phyloP scores from a whole-genome alignment of 2,113 vertebrate species.

The Sterrhoptilus dennistouni region DNA sequence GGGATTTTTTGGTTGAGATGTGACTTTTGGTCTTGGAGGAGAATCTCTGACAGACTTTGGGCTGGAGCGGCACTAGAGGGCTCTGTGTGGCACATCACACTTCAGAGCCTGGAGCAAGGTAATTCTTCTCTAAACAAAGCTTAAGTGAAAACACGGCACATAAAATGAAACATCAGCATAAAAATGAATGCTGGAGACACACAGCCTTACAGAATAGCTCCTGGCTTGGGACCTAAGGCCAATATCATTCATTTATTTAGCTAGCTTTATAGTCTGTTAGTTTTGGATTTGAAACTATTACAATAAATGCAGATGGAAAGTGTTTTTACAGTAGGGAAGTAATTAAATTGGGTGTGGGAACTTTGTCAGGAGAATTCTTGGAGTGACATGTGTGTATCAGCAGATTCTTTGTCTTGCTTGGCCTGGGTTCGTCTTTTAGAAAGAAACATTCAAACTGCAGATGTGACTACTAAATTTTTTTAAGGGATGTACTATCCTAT shows the following conservation, averaged over 20 bases:
- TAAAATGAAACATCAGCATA: slow-evolving; percentile 73
- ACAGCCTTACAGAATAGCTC: slow-evolving; percentile 61
- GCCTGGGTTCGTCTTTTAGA: slow-evolving; percentile 63
- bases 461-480: slow-evolving; percentile 43
- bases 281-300: slow-evolving; percentile 78
- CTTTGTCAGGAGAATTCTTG: slow-evolving; percentile 78
- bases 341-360: slow-evolving; percentile 80
- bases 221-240: slow-evolving; percentile 65
- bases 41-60: not conserved
- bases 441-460: slow-evolving; percentile 62
- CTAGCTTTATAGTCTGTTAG: slow-evolving; percentile 75
- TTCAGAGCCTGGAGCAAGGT: slow-evolving; percentile 33
- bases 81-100: not conserved
- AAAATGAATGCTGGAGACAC: slow-evolving; percentile 63
- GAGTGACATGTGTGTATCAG: slow-evolving; percentile 79
- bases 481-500: slow-evolving; percentile 10
- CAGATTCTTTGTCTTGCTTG: slow-evolving; percentile 79
- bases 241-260: slow-evolving; percentile 78
- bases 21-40: not conserved
- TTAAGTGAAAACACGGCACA: slow-evolving; percentile 62
- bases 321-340: slow-evolving; percentile 80
- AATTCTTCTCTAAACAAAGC: slow-evolving; percentile 70
- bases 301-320: slow-evolving; percentile 79
- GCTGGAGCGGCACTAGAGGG: not conserved
- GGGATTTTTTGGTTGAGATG: not conserved